These are phyloP conservation scores for Alauda arvensis DNA, from an alignment of 2,797 vertebrate genomes.

Conservation along the genomic window DNA sequence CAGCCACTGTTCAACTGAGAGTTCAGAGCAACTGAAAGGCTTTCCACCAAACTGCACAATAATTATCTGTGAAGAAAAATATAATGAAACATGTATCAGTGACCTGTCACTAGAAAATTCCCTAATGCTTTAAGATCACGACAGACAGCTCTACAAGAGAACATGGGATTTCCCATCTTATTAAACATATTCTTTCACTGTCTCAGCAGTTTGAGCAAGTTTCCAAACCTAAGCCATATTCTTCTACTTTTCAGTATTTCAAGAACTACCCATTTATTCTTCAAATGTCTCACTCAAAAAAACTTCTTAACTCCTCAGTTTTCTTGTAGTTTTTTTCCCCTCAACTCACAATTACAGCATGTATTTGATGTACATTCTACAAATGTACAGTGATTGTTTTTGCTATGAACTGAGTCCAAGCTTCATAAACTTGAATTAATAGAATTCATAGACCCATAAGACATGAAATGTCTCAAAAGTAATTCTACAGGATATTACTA, in stretches of 20 bases:
- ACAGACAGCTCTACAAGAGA: background rate
- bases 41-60: slow-evolving; percentile 84
- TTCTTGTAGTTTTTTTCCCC: background rate
- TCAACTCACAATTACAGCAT: background rate
- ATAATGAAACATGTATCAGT: background rate
- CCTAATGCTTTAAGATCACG: background rate
- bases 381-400: background rate
- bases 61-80: slow-evolving; percentile 71
- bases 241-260: background rate
- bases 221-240: background rate
- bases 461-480: background rate
- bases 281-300: background rate
- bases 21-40: slow-evolving; percentile 81
- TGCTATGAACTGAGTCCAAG: background rate
- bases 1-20: slow-evolving; percentile 80
- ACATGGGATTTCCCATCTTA: background rate
- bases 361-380: background rate
- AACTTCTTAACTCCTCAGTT: background rate
- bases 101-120: background rate
- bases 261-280: background rate
- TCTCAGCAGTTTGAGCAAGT: background rate
- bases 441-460: background rate
- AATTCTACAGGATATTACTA: background rate
- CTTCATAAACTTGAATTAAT: background rate
- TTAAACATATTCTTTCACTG: background rate